Evolutionary conservation across 2,888 invertebrate genomes (phyloP).

Genomic region (Pogonocherus hispidulus): DNA sequence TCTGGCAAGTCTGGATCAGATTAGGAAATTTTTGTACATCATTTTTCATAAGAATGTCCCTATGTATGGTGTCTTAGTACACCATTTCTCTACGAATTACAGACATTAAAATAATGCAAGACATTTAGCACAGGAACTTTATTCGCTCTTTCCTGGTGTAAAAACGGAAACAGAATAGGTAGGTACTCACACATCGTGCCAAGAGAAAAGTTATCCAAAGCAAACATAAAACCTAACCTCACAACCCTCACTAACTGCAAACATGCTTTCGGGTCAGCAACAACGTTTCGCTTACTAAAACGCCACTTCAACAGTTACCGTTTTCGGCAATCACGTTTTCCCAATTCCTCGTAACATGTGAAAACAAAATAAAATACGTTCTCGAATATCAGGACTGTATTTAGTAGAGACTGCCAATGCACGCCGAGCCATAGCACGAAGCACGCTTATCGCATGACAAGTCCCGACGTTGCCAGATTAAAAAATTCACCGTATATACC

Average conservation of each 20-base stretch:
- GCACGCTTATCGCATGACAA: constrained; percentile 40
- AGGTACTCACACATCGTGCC: constrained; percentile 20
- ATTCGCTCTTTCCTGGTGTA: background rate
- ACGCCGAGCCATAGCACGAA: constrained; percentile 4
- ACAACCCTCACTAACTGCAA: constrained; percentile 30
- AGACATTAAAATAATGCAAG: constrained; percentile 1
- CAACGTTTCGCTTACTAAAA: constrained; percentile 22
- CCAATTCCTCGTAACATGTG: constrained; percentile 7
- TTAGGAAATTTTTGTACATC: too few relatives aligned
- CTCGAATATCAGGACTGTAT: constrained; percentile 26
- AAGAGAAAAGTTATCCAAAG: constrained; percentile 10
- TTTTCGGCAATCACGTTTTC: constrained; percentile 20
- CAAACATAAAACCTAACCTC: constrained; percentile 35
- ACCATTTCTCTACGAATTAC: background rate
- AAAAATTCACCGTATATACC: too few relatives aligned
- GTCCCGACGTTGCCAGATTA: constrained; percentile 34
- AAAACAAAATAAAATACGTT: constrained; percentile 21
- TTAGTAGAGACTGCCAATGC: constrained; percentile 25
- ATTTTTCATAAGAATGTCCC: too few relatives aligned
- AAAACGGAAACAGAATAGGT: constrained; percentile 2
- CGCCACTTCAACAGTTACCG: constrained; percentile 16
- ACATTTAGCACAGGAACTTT: background rate
- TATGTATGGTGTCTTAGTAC: too few relatives aligned
- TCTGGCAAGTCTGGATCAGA: too few relatives aligned
- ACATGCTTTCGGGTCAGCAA: constrained; percentile 1